Conservation (phyloP, 2,888 invertebrate genomes). For the Podabrus alpinus region DNA sequence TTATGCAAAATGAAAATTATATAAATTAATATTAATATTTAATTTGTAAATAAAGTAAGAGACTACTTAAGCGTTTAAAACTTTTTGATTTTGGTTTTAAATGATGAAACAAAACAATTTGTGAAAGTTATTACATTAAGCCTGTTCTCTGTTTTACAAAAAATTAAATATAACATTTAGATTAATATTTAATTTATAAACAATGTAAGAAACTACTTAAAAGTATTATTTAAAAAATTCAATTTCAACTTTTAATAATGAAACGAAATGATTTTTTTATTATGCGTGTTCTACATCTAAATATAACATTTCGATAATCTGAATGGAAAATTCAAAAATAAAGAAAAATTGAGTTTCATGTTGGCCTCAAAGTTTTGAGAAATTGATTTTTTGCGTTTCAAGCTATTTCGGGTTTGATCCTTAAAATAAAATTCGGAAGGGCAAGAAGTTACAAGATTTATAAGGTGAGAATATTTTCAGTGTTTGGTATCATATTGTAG, state of each 20-base stretch:
- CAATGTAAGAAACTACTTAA: no score
- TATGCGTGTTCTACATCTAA: no score
- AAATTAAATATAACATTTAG: no score
- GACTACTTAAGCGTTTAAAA: not conserved
- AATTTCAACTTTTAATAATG: no score
- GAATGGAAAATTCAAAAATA: no score
- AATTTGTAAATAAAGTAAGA: not conserved
- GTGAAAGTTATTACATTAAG: not conserved
- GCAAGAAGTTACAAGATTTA: not conserved
- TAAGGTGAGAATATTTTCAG: not conserved
- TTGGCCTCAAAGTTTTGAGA: not conserved
- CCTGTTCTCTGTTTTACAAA: no score
- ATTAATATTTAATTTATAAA: no score
- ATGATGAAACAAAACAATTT: not conserved
- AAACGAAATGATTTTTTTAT: no score
- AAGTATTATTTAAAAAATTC: no score
- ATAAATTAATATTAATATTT: not conserved
- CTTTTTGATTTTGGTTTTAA: not conserved
- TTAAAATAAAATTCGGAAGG: not conserved
- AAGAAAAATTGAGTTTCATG: no score
- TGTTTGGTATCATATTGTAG: not conserved
- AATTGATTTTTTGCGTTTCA: not conserved
- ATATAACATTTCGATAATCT: no score
- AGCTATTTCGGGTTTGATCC: no score
- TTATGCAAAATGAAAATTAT: not conserved